Percentiles rank a stretch among this genome's conserved stretches.
phyloP scores from a whole-genome alignment of 2,113 vertebrate species.

The Ellobius talpinus region DNA sequence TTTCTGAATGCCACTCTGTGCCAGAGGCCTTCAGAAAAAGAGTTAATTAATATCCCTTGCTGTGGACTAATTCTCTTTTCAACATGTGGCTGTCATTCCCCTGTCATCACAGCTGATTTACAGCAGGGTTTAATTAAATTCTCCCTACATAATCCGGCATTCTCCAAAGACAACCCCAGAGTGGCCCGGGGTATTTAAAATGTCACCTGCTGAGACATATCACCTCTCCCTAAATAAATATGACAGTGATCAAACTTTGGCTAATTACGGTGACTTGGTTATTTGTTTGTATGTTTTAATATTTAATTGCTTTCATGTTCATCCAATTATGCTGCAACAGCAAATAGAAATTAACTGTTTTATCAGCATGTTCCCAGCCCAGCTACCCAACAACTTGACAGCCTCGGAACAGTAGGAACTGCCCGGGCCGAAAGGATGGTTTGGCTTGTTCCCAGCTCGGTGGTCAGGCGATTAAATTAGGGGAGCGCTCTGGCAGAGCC shows the following conservation, averaged over 20 bases:
- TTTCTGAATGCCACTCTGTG: slow-evolving; percentile 46
- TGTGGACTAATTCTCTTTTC: slow-evolving; percentile 87
- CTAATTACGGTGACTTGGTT: slow-evolving; percentile 90
- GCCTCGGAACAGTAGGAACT: slow-evolving; percentile 81
- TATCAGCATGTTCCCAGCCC: slow-evolving; percentile 87
- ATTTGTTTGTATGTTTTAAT: slow-evolving; percentile 93
- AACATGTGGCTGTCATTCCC: slow-evolving; percentile 89
- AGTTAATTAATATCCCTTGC: slow-evolving; percentile 88
- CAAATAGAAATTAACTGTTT: slow-evolving; percentile 91
- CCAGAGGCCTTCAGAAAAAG: slow-evolving; percentile 81
- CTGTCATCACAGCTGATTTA: slow-evolving; percentile 89
- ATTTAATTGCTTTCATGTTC: slow-evolving; percentile 91
- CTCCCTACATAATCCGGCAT: slow-evolving; percentile 87
- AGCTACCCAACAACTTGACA: slow-evolving; percentile 84
- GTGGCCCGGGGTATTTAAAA: slow-evolving; percentile 88
- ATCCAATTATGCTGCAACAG: slow-evolving; percentile 89
- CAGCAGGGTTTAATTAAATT: slow-evolving; percentile 90
- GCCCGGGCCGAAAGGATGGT: slow-evolving; percentile 80
- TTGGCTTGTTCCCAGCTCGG: slow-evolving; percentile 76
- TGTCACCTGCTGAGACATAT: slow-evolving; percentile 89
- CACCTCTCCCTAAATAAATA: slow-evolving; percentile 89
- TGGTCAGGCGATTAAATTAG: slow-evolving; percentile 76
- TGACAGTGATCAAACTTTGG: slow-evolving; percentile 91
- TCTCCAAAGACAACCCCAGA: slow-evolving; percentile 88
- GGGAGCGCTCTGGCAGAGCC: slow-evolving; percentile 50